Evolutionary conservation across 2,797 vertebrate species (phyloP).

Genomic region (Orientallactaga sibirica): DNA sequence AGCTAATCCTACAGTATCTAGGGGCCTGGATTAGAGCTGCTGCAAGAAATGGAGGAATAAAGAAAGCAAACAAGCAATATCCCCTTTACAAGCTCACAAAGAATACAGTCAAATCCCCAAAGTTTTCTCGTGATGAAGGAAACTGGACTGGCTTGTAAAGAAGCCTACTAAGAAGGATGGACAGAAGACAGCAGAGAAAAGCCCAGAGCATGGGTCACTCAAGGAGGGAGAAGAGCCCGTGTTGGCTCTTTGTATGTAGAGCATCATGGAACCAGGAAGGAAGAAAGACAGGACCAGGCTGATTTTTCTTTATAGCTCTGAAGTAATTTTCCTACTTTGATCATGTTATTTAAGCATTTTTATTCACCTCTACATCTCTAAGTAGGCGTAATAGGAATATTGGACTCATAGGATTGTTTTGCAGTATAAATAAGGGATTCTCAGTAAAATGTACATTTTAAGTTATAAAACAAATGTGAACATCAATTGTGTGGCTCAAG

Average conservation of each 20-base stretch:
- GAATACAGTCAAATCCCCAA: background rate
- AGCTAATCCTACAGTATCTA: background rate
- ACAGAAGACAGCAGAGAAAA: background rate
- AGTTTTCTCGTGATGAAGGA: background rate
- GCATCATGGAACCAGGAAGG: background rate
- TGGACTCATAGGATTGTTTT: background rate
- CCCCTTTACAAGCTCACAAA: background rate
- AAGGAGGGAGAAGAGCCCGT: background rate
- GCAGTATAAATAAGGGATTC: background rate
- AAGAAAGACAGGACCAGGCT: background rate
- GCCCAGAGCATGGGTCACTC: background rate
- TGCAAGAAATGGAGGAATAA: background rate
- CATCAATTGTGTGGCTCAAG: background rate
- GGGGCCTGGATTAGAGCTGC: background rate
- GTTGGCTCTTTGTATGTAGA: background rate
- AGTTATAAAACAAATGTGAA: background rate
- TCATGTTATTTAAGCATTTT: background rate
- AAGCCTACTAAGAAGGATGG: background rate
- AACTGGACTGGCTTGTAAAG: background rate
- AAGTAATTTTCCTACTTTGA: background rate
- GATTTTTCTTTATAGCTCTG: too few relatives aligned
- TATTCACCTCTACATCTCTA: background rate
- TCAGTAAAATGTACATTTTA: constrained; percentile 15
- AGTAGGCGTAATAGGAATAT: background rate
- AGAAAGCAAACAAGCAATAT: background rate